Evolutionary conservation across 2,113 vertebrate species (phyloP), one percentile per base, ranked within the genome.

Genomic region (Cebus imitator): DNA sequence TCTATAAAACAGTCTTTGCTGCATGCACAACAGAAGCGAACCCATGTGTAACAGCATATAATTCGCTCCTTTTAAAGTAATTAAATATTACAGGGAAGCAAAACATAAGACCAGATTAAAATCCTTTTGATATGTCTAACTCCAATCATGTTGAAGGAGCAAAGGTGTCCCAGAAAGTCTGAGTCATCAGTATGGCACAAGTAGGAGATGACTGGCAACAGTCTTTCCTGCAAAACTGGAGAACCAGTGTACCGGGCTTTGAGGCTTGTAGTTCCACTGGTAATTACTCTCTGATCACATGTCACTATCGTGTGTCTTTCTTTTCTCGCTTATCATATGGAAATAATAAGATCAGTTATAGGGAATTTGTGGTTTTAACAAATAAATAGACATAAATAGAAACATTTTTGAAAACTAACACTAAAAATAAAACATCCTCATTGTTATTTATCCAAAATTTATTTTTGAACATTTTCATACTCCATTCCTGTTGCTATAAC

Each of bases 131-230:
- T 55, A 0, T 48, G 37, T 79, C 18, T 10, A 10, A 18, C 55
- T 58, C 76, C 0, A 0, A 2, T 12, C 37, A 23, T 0, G 7
- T 0, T 12, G 35, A n/a, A 45, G 0, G 27, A 76, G 16, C 43
- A 12, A 12, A 50, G n/a, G n/a, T 18, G 5, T 35, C 6, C 5
- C 0, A 2, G 18, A 43, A 14, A n/a, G 18, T 66, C 9, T 7
- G 17, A 55, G 16, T 37, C 25, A 30, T 37, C 5, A 0, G 35
- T 21, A 16, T 8, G 6, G 7, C 8, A 8, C 1, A 7, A n/a
- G 32, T 3, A 27, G 23, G 0, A 1, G 5, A 6, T 0, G 8
- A 6, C 25, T 16, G 4, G 10, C 57, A 57, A 12, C 0, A 25
- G 10, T 20, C 25, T 18, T 48, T 10, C 75, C 30, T 0, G 3